A percentile compares a stretch with the other conserved stretches of the same genome.
phyloP scores from a whole-genome alignment of 2,797 vertebrate species.

The Enoplosus armatus region DNA sequence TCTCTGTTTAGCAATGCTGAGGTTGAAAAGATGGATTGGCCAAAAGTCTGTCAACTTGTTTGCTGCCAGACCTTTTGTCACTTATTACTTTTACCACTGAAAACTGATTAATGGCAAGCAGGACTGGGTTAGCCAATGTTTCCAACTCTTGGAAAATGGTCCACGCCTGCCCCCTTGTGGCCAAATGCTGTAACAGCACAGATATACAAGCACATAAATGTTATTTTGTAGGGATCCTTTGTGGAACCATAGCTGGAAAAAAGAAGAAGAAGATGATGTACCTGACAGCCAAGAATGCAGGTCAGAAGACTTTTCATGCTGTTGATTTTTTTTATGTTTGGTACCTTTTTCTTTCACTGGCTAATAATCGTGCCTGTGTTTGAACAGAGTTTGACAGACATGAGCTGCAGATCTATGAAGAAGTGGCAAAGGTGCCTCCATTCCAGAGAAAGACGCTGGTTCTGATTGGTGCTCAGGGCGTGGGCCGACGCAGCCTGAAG shows the following conservation, averaged over 20 bases:
- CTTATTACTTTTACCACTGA: conserved; percentile 9
- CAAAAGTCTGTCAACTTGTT: background rate
- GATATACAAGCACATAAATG: background rate
- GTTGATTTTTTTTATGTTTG: background rate
- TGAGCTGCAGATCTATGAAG: conserved; percentile 98
- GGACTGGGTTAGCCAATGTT: background rate
- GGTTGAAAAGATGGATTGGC: conserved; percentile 5
- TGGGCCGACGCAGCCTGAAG: conserved; percentile 97
- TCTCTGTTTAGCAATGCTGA: conserved; percentile 9
- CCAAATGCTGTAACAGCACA: conserved; percentile 44
- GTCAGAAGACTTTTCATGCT: conserved; percentile 71
- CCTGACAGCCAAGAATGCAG: conserved; percentile 96
- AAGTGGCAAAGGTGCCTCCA: conserved; percentile 96
- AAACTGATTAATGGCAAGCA: conserved; percentile 23
- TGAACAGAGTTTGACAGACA: conserved; percentile 95
- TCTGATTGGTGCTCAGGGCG: conserved; percentile 97
- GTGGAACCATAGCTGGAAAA: conserved; percentile 94
- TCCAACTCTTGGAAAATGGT: background rate
- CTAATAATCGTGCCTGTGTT: conserved; percentile 21
- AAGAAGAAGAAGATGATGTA: conserved; percentile 99
- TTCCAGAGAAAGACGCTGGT: conserved; percentile 98
- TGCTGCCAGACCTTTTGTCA: conserved; percentile 13
- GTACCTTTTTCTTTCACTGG: background rate
- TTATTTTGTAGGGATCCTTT: conserved; percentile 90
- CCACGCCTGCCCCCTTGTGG: conserved; percentile 66